Evolutionary conservation across 2,888 invertebrate genomes (phyloP), one percentile per base, ranked within the genome.

Genomic region (Hipparchia sbordonii): DNA sequence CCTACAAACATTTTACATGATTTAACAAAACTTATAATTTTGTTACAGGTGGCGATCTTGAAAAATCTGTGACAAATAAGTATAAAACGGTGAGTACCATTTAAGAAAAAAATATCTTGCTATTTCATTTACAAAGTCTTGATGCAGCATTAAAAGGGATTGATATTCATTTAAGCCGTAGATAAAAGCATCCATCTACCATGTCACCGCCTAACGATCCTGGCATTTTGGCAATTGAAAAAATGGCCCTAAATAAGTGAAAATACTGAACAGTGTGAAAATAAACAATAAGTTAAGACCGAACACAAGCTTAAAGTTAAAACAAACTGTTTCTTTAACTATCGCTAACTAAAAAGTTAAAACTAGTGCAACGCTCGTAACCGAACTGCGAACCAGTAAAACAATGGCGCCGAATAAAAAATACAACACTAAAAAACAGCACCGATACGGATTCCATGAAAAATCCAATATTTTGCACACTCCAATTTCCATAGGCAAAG

Each of bases 401-500:
- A 65, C 65, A 65, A 65, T 65, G 12, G 52, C 10, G 33, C 10
- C 65, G 52, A 23, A 65, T 12, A 65, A 65, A 65, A 62, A 65
- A 63, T 51, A 65, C 51, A 52, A 12, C 12, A 12, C 65, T 33
- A 4, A 39, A 65, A 52, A 65, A 65, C 65, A 52, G 51, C 12
- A 33, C 52, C 65, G 52, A 65, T 65, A 65, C 65, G 52, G 23
- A 65, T 65, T 65, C 65, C 33, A 65, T 65, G 65, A 65, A 65
- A 65, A 65, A 65, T 52, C 52, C 65, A 65, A 52, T 52, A 65
- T 65, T 65, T 65, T 33, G 33, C 12, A 52, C 12, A 12, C 6
- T 63, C 2, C 65, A 9, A 52, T 52, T 65, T 65, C 59, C 59
- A 60, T 60, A 60, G 59, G 12, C 57, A 57, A 13, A 23, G 23